phyloP scores from a whole-genome alignment of 1,140 invertebrate species.

The Mamestra configurata region DNA sequence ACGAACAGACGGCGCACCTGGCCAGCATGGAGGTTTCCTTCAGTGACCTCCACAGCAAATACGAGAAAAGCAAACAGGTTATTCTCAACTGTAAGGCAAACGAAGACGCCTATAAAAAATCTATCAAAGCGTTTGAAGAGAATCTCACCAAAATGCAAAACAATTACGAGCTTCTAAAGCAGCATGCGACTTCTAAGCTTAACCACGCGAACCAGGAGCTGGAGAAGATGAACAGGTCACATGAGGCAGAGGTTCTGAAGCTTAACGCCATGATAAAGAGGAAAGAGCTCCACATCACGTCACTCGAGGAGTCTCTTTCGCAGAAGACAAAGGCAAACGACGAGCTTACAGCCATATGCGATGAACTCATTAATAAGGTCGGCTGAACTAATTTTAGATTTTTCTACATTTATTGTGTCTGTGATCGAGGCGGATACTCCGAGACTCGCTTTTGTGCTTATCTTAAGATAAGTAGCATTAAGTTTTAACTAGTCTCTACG shows the following conservation, averaged over 20 bases:
- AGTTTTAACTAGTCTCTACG: slow-evolving; percentile 61
- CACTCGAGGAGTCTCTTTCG: slow-evolving; percentile 91
- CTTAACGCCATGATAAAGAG: slow-evolving; percentile 92
- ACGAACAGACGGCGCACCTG: slow-evolving; percentile 92
- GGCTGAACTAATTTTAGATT: slow-evolving; percentile 69
- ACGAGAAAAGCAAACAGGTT: slow-evolving; percentile 85
- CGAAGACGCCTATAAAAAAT: slow-evolving; percentile 80
- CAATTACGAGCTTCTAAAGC: slow-evolving; percentile 84
- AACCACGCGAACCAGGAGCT: slow-evolving; percentile 90
- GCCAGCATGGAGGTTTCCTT: slow-evolving; percentile 93
- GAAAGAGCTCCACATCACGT: slow-evolving; percentile 91
- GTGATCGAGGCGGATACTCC: slow-evolving; percentile 69
- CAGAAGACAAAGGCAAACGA: slow-evolving; percentile 93
- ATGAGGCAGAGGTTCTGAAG: slow-evolving; percentile 91
- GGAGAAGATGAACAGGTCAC: slow-evolving; percentile 89
- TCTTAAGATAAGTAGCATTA: slow-evolving; percentile 74
- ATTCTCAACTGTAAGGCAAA: slow-evolving; percentile 83
- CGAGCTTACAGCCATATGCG: slow-evolving; percentile 93
- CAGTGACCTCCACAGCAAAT: slow-evolving; percentile 92
- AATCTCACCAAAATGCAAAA: slow-evolving; percentile 83
- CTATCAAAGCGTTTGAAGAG: slow-evolving; percentile 80
- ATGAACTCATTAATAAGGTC: slow-evolving; percentile 92
- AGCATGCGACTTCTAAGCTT: slow-evolving; percentile 84
- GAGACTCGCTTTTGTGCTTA: slow-evolving; percentile 72
- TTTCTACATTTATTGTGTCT: slow-evolving; percentile 62